These are phyloP conservation scores for Ips nitidus DNA, from an alignment of 1,140 invertebrate species.

Conservation along the genomic window DNA sequence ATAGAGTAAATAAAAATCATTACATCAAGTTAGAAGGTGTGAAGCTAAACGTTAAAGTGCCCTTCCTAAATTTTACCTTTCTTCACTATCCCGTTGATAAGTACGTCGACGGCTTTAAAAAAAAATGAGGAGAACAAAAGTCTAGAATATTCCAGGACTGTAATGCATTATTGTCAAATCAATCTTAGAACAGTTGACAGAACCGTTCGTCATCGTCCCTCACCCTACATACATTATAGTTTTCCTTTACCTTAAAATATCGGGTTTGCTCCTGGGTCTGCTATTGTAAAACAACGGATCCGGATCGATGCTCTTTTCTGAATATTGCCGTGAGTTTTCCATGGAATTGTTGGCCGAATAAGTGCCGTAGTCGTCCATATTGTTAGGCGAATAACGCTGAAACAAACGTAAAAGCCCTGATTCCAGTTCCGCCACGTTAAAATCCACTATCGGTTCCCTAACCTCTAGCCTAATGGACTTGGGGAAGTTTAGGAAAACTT, in stretches of 20 bases:
- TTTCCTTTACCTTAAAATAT: slow-evolving; percentile 50
- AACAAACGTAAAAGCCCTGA: slow-evolving; percentile 26
- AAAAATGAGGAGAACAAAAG: not conserved
- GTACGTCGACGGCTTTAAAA: slow-evolving; percentile 58
- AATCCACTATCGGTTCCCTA: no score
- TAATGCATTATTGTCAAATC: no score
- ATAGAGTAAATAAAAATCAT: no score
- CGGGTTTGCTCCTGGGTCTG: slow-evolving; percentile 68
- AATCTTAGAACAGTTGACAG: no score
- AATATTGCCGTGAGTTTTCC: slow-evolving; percentile 56
- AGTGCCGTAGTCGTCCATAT: slow-evolving; percentile 52
- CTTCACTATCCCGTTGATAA: slow-evolving; percentile 62
- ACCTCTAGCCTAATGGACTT: no score
- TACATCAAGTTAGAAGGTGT: no score
- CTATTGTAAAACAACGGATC: slow-evolving; percentile 92
- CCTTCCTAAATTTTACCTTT: slow-evolving; percentile 55
- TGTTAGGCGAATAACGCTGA: slow-evolving; percentile 52
- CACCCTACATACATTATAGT: no score
- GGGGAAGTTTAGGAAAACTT: no score
- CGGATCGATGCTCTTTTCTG: slow-evolving; percentile 61
- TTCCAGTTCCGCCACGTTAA: no score
- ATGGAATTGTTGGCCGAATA: slow-evolving; percentile 54
- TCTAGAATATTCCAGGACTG: no score
- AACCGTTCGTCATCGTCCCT: no score
- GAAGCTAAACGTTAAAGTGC: no score